Base-by-base conservation (phyloP, 2,113 vertebrate species). In the Melanocharis versteri region DNA sequence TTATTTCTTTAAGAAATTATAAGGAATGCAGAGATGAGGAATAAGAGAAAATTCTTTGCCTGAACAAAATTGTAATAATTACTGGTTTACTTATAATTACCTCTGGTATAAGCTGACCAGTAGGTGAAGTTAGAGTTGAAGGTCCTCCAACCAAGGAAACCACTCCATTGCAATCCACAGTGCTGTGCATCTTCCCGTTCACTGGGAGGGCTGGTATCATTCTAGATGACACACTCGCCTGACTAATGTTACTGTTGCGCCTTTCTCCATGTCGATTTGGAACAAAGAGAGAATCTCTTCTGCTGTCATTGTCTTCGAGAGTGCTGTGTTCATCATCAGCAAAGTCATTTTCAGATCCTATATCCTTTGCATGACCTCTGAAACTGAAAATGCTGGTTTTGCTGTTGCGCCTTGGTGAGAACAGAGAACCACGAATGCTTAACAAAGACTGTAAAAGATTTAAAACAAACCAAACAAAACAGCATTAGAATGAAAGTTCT, bases 261-360 rank as follows among this genome's bases (percentile, higher is more conserved):
- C 98, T 98, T 91, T 99, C 99, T 79, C 98, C 97, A 3, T 98
- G 92, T 93, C 98, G 97, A 84, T 97, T 98, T 4, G 99, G 98
- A 75, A 99, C 97, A 96, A 99, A 99, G 61, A 99, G 97, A 42
- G 99, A 99, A 96, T 98, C 98, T 96, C 99, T 98, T 80, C 98
- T 98, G 98, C 99, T 99, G 79, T 98, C 97, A 72, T 97, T 98
- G 96, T 99, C 99, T 93, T 99, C 99, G 90, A 99, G 96, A 62
- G 98, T 98, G 97, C 99, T 99, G 97, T 98, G 99, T 69, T 99
- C 99, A 68, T 99, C 99, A 61, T 99, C 99, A 3, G 99, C 99
- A 97, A 99, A 99, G 92, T 99, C 99, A 91, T 99, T 99, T 92
- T 99, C 99, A 2, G 99, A 99, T 94, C 98, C 98, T n/a, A 98